Conservation (phyloP, 2,113 vertebrate species). For the Athene cunicularia region DNA sequence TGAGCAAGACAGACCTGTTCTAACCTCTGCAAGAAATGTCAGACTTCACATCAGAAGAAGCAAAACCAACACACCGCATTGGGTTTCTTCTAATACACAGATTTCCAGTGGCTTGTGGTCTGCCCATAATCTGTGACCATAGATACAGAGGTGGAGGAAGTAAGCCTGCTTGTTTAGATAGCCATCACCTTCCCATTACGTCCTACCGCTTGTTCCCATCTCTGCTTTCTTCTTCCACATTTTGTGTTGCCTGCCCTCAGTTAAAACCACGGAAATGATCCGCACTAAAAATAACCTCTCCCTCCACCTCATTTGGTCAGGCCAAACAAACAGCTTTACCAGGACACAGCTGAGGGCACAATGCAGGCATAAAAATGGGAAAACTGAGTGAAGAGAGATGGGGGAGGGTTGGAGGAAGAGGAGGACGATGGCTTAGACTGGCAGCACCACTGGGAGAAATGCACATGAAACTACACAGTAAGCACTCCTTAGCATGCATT, state of each 20-base stretch:
- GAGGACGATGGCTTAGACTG: background rate
- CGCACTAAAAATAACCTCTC: background rate
- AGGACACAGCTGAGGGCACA: background rate
- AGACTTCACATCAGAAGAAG: background rate
- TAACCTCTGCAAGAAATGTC: background rate
- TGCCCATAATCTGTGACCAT: background rate
- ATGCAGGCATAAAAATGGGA: background rate
- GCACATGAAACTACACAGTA: background rate
- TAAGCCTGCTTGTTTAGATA: background rate
- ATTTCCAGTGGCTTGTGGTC: background rate
- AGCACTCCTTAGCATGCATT: background rate
- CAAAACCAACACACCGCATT: background rate
- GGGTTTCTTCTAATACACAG: background rate
- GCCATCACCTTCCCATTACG: background rate
- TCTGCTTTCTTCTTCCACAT: background rate
- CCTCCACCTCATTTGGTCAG: background rate
- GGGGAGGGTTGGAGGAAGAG: background rate
- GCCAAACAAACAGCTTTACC: background rate
- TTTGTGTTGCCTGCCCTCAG: background rate
- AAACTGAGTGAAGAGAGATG: background rate
- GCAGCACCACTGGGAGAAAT: background rate
- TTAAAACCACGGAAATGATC: background rate
- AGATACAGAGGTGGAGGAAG: background rate
- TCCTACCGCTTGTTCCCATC: background rate
- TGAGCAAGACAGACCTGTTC: slow-evolving; percentile 18